A percentile compares a stretch with the other conserved stretches of the same genome.
Evolutionary conservation across 2,113 vertebrate genomes (phyloP).

Genomic region (Periophthalmodon schlosseri): DNA sequence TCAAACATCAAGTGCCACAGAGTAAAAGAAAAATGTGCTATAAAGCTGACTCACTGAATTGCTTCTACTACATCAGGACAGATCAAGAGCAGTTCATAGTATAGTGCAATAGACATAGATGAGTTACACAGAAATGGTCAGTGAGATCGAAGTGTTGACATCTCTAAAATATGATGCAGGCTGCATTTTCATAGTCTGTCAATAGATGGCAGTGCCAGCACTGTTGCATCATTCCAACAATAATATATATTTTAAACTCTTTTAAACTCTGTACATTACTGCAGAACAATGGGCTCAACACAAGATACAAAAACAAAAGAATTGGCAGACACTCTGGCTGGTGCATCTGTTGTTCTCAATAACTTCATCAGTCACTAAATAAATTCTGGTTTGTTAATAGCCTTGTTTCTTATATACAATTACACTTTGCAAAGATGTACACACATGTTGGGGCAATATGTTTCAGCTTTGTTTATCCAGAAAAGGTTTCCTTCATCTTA

Average conservation of each 20-base stretch:
- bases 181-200: constrained; percentile 64
- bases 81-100: background rate
- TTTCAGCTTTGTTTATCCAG: constrained; percentile 51
- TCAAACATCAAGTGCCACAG: constrained; percentile 19
- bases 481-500: constrained; percentile 71
- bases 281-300: constrained; percentile 43
- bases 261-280: constrained; percentile 45
- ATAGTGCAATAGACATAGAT: constrained; percentile 12
- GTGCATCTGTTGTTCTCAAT: background rate
- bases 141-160: background rate
- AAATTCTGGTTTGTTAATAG: constrained; percentile 35
- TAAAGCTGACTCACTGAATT: constrained; percentile 16
- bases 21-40: constrained; percentile 33
- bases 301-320: constrained; percentile 10
- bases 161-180: constrained; percentile 61
- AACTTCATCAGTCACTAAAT: constrained; percentile 33
- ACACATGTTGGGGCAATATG: constrained; percentile 13
- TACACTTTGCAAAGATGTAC: constrained; percentile 46
- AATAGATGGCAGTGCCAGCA: constrained; percentile 80
- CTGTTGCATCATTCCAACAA: constrained; percentile 66
- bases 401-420: constrained; percentile 38
- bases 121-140: constrained; percentile 13
- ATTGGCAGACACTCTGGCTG: background rate
- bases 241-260: constrained; percentile 60
- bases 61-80: constrained; percentile 26